Conservation (phyloP, 2,888 invertebrate genomes). For the Abrostola triplasia region DNA sequence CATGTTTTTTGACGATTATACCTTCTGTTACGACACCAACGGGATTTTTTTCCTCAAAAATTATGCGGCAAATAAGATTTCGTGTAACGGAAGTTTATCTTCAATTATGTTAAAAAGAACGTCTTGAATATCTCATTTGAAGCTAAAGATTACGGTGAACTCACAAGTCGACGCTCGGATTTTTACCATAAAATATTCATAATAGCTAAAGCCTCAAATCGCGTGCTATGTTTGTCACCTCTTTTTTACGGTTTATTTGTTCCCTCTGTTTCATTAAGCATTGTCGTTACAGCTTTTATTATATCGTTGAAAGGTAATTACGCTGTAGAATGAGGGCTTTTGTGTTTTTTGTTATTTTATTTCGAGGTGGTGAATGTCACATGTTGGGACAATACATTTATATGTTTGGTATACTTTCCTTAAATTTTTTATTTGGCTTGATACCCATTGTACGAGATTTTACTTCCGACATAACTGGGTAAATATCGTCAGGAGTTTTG, state of each 20-base stretch:
- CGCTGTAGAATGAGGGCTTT: constrained; percentile 58
- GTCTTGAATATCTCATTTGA: constrained; percentile 74
- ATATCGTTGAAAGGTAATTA: constrained; percentile 64
- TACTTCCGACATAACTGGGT: not conserved
- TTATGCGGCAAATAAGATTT: constrained; percentile 56
- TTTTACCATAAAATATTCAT: constrained; percentile 79
- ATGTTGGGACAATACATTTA: constrained; percentile 44
- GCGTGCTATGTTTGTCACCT: constrained; percentile 62
- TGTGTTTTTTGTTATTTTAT: constrained; percentile 58
- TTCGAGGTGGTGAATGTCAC: constrained; percentile 44
- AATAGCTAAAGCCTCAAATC: constrained; percentile 62
- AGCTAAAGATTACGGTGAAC: constrained; percentile 65
- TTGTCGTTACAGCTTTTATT: constrained; percentile 62
- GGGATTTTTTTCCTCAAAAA: constrained; percentile 43
- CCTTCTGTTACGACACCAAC: constrained; percentile 33
- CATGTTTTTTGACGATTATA: constrained; percentile 40
- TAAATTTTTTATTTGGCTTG: constrained; percentile 20
- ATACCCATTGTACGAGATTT: constrained; percentile 19
- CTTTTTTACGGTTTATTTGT: constrained; percentile 61
- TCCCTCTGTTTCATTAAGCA: constrained; percentile 61
- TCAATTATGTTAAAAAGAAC: constrained; percentile 68
- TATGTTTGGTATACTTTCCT: constrained; percentile 32
- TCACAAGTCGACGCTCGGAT: constrained; percentile 54
- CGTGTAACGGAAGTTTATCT: constrained; percentile 61
- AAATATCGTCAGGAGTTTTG: not conserved